Conservation (phyloP, 2,113 vertebrate genomes). For the Dipodomys merriami region DNA sequence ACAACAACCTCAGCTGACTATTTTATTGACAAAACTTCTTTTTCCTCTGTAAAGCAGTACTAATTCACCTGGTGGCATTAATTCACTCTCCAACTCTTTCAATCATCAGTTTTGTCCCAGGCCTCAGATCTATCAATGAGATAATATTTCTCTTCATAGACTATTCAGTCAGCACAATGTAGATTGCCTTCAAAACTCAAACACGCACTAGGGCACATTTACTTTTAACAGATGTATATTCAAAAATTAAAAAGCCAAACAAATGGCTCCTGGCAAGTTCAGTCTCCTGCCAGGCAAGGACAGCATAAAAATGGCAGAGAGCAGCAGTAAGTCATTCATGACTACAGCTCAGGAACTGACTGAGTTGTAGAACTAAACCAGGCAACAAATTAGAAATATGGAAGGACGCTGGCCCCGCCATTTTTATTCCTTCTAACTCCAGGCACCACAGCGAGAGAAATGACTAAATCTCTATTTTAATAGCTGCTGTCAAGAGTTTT, state of each 20-base stretch:
- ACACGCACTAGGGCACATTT: constrained; percentile 53
- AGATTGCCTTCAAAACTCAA: constrained; percentile 58
- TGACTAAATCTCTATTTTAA: constrained; percentile 86
- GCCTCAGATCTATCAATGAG: constrained; percentile 28
- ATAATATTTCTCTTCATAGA: constrained; percentile 49
- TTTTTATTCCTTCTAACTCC: constrained; percentile 77
- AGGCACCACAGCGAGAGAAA: constrained; percentile 74
- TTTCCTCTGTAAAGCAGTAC: background rate
- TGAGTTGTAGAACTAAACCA: constrained; percentile 38
- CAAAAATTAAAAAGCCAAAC: constrained; percentile 80
- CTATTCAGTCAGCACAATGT: background rate
- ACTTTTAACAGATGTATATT: constrained; percentile 81
- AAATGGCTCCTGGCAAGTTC: constrained; percentile 81
- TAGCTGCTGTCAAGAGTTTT: constrained; percentile 84
- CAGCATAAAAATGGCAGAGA: constrained; percentile 69
- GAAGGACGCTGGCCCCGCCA: constrained; percentile 66
- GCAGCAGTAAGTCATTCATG: constrained; percentile 70
- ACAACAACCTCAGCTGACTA: background rate
- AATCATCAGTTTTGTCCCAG: background rate
- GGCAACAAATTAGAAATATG: constrained; percentile 69
- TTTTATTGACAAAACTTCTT: constrained; percentile 19
- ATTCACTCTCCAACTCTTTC: constrained; percentile 51
- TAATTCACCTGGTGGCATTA: background rate
- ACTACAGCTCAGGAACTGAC: constrained; percentile 60
- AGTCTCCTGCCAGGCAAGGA: constrained; percentile 74